These are phyloP conservation scores for Bucco capensis DNA, from an alignment of 2,113 vertebrate genomes.

Conservation along the genomic window DNA sequence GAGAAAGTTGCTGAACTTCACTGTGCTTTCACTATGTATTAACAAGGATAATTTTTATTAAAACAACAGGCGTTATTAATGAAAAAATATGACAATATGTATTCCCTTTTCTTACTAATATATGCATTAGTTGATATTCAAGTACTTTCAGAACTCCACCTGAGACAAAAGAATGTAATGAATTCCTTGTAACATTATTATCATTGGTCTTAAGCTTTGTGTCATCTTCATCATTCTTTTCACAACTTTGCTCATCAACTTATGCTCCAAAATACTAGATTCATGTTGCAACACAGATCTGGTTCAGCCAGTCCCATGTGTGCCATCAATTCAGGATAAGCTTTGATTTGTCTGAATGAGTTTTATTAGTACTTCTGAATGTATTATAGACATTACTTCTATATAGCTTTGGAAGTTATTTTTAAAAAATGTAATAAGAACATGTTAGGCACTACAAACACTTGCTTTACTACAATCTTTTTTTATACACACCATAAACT, in stretches of 20 bases:
- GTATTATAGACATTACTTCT: background rate
- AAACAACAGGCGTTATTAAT: background rate
- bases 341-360: background rate
- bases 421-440: background rate
- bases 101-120: background rate
- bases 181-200: background rate
- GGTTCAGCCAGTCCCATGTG: background rate
- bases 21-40: background rate
- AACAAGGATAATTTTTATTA: background rate
- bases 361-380: background rate
- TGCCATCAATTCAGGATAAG: background rate
- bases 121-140: background rate
- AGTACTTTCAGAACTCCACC: background rate
- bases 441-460: background rate
- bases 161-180: background rate
- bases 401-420: background rate
- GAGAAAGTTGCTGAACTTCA: background rate
- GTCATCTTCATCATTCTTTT: background rate
- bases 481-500: background rate
- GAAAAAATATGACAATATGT: background rate
- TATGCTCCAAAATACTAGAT: background rate
- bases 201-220: background rate
- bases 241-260: background rate
- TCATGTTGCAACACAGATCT: background rate
- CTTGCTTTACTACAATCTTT: background rate